Evolutionary conservation across 2,797 vertebrate genomes (phyloP).

Genomic region (Etheostoma perlongum): DNA sequence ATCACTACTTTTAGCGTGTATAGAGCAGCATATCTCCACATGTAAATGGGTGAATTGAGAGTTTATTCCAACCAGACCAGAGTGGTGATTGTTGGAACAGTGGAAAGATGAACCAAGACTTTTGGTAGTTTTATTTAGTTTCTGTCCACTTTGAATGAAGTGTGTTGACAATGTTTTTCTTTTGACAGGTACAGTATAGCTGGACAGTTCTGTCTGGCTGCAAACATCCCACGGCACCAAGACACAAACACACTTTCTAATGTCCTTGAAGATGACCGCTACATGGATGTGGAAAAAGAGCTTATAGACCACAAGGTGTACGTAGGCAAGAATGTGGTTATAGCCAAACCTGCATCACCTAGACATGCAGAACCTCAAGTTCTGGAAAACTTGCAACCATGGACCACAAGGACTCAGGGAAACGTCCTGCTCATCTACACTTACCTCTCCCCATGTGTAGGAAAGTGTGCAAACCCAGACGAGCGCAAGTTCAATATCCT

Average conservation of each 20-base stretch:
- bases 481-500: neutral
- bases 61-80: too few relatives aligned
- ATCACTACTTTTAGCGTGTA: too few relatives aligned
- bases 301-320: rapidly evolving
- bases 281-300: neutral
- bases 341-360: neutral
- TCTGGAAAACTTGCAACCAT: rapidly evolving
- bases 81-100: too few relatives aligned
- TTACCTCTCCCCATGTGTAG: neutral
- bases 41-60: too few relatives aligned
- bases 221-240: neutral
- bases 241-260: neutral
- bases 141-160: too few relatives aligned
- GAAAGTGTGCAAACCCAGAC: neutral
- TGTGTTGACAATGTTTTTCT: too few relatives aligned
- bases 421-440: neutral
- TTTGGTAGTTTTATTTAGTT: too few relatives aligned
- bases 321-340: neutral
- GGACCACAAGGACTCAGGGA: rapidly evolving
- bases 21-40: too few relatives aligned
- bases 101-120: too few relatives aligned
- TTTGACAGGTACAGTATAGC: neutral
- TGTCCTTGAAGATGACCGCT: neutral
- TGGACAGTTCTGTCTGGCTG: neutral
- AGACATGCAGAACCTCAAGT: neutral